Percentiles rank a stretch among this genome's conserved stretches.
These are phyloP conservation scores for Polypedilum vanderplanki DNA, from an alignment of 1,140 invertebrate species.

Conservation along the genomic window DNA sequence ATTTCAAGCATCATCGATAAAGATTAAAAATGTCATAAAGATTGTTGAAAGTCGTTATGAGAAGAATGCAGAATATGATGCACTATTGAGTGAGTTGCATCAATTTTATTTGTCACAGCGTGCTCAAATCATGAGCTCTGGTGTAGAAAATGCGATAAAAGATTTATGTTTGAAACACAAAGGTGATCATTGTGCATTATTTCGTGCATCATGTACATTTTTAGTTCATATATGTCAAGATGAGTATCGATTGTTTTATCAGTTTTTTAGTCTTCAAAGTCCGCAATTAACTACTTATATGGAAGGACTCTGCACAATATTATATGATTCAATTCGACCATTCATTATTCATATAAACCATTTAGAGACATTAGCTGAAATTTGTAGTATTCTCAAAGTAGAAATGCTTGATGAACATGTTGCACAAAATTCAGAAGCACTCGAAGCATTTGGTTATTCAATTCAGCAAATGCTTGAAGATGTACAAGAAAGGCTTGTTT, in stretches of 20 bases:
- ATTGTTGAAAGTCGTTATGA: conserved; percentile 71
- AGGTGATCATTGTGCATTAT: conserved; percentile 80
- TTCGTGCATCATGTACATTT: conserved; percentile 80
- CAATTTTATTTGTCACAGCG: conserved; percentile 76
- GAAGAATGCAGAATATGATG: conserved; percentile 66
- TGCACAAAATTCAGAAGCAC: conserved; percentile 62
- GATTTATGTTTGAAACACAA: conserved; percentile 62
- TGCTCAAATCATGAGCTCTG: conserved; percentile 49
- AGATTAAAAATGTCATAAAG: conserved; percentile 71
- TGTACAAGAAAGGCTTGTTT: conserved; percentile 93
- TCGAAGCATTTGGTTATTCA: conserved; percentile 76
- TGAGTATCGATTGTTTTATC: conserved; percentile 80
- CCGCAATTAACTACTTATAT: conserved; percentile 65
- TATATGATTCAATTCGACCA: conserved; percentile 93
- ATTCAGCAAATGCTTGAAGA: conserved; percentile 88
- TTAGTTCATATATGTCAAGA: conserved; percentile 87
- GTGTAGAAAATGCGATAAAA: conserved; percentile 66
- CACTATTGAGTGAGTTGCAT: conserved; percentile 73
- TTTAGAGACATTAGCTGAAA: conserved; percentile 92
- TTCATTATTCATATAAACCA: conserved; percentile 96
- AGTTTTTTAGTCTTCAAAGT: conserved; percentile 73
- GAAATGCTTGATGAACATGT: conserved; percentile 95
- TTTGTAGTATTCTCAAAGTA: conserved; percentile 86
- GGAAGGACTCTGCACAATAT: conserved; percentile 74
- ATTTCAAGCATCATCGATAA: conserved; percentile 80